Conservation (phyloP, 2,888 invertebrate genomes). For the Plagodis dolabraria region DNA sequence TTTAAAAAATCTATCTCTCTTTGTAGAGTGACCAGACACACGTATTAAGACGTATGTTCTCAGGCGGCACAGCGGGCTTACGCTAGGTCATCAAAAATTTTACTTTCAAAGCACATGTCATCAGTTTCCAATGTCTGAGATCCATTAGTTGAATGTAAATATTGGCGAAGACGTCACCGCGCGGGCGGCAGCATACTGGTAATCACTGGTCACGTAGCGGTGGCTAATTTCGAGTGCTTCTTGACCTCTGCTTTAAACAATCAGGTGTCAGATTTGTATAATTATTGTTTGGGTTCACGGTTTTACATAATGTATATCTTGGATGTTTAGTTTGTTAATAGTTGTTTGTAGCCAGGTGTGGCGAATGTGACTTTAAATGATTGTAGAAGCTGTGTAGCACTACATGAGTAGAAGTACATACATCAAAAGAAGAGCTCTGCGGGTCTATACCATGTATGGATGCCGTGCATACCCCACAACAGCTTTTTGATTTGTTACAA, state of each 20-base stretch:
- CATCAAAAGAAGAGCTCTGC: too few relatives aligned
- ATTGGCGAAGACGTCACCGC: constrained; percentile 14
- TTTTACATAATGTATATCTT: constrained; percentile 12
- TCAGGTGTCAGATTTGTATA: constrained; percentile 34
- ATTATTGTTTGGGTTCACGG: constrained; percentile 25
- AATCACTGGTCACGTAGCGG: constrained; percentile 30
- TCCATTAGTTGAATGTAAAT: constrained; percentile 31
- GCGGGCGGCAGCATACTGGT: constrained; percentile 9
- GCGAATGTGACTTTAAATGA: too few relatives aligned
- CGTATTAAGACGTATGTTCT: too few relatives aligned
- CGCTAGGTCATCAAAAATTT: background rate
- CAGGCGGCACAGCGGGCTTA: background rate
- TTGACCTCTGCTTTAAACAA: constrained; percentile 28
- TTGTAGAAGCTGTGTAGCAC: too few relatives aligned
- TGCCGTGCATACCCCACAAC: too few relatives aligned
- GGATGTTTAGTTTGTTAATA: constrained; percentile 27
- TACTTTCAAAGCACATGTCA: constrained; percentile 19
- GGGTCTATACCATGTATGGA: too few relatives aligned
- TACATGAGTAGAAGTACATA: too few relatives aligned
- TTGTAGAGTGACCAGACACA: too few relatives aligned
- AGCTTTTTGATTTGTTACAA: too few relatives aligned
- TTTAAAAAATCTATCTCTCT: too few relatives aligned
- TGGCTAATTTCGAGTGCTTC: constrained; percentile 32
- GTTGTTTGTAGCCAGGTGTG: background rate
- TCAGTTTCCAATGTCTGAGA: constrained; percentile 1